Evolutionary conservation across 2,888 invertebrate species (phyloP).

Genomic region (Coelinius sp.): DNA sequence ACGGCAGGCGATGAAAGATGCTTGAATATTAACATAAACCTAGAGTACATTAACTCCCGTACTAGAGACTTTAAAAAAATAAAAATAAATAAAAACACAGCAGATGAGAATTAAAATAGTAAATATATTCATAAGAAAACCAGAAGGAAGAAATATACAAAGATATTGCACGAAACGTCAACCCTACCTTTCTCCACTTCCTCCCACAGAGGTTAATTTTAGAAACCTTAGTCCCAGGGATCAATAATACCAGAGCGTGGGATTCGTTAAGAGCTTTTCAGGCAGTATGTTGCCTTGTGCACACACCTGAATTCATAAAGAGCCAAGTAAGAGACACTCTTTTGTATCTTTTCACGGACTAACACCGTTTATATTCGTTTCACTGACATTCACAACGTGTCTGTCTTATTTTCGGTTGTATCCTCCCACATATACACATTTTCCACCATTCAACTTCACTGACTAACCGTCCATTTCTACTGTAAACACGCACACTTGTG

Average conservation of each 20-base stretch:
- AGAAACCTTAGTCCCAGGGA: background rate
- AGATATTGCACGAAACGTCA: background rate
- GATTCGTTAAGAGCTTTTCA: slow-evolving; percentile 3
- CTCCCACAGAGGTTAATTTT: background rate
- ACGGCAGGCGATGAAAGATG: background rate
- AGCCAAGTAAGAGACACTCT: slow-evolving; percentile 21
- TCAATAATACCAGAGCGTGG: slow-evolving; percentile 11
- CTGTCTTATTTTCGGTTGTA: slow-evolving; percentile 20
- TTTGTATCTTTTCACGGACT: slow-evolving; percentile 18
- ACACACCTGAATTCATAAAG: slow-evolving; percentile 4
- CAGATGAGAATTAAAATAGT: background rate
- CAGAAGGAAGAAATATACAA: background rate
- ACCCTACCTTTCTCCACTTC: background rate
- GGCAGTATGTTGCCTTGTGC: background rate
- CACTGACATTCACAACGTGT: slow-evolving; percentile 7
- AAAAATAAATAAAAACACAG: background rate
- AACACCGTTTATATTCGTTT: slow-evolving; percentile 35
- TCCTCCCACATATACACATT: background rate
- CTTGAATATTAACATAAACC: background rate
- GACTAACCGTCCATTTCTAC: slow-evolving; percentile 27
- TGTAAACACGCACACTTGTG: slow-evolving; percentile 15
- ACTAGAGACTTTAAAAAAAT: background rate
- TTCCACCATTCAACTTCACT: background rate
- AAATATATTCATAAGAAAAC: background rate
- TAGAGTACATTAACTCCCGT: background rate